A percentile compares a stretch with the other conserved stretches of the same genome.
Evolutionary conservation across 2,113 vertebrate species (phyloP).

Genomic region (Seriola dumerili): DNA sequence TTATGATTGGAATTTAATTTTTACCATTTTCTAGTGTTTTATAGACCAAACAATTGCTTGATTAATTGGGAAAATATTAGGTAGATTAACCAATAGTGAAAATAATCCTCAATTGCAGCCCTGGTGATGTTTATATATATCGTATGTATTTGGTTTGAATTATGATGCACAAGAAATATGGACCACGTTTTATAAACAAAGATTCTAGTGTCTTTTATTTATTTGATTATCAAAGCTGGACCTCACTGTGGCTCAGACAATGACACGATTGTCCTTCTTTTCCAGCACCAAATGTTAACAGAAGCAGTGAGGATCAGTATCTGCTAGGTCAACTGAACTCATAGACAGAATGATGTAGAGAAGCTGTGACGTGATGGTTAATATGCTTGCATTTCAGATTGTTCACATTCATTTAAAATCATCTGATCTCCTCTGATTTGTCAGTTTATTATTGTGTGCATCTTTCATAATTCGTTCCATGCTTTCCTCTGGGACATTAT

Average conservation of each 20-base stretch:
- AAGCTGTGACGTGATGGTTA: background rate
- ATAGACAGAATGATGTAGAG: background rate
- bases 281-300: background rate
- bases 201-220: background rate
- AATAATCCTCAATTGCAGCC: too few species aligned
- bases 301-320: background rate
- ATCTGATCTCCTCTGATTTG: slow-evolving; percentile 3
- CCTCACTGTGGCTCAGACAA: background rate
- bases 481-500: slow-evolving; percentile 22
- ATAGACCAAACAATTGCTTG: too few species aligned
- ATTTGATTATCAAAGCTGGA: background rate
- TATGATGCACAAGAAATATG: too few species aligned
- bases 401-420: background rate
- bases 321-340: background rate
- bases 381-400: background rate
- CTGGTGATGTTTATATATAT: background rate
- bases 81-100: too few species aligned
- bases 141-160: too few species aligned
- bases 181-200: background rate
- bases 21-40: too few species aligned
- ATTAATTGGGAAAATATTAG: too few species aligned
- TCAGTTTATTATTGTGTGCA: background rate
- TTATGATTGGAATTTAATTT: too few species aligned
- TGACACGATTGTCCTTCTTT: background rate
- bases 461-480: background rate